Evolutionary conservation across 2,888 invertebrate genomes (phyloP), one percentile per base, ranked within the genome.

Genomic region (Anorthoa munda): DNA sequence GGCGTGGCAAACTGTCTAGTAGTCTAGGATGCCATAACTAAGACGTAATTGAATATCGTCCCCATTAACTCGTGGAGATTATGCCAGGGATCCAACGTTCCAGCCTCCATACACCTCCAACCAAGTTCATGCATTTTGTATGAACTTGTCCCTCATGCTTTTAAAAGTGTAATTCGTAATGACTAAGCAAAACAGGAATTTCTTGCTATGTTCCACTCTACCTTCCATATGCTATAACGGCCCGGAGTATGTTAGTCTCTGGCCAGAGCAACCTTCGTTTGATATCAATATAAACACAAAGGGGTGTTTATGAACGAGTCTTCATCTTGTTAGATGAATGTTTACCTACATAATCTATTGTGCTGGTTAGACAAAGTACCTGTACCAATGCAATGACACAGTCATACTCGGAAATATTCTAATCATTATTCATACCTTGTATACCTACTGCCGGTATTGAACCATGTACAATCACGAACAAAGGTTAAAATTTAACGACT

Each of bases 341-440:
- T 75, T 60, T 53, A 53, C 51, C 15, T 46, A 39, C 13, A 11
- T 78, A 18, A 26, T 71, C 53, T 55, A 55, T 72, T 75, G 75
- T 72, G 15, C 18, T 55, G 18, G 15, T 17, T n/a, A 71, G 18
- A 77, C 78, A 26, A 78, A 60, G 59, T 39, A 70, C 18, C 3
- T 60, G 26, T 21, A 21, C 13, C 46, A 53, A n/a, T 18, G 31
- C n/a, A 45, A 31, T 21, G 7, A 18, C 1, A 48, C 18, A 71
- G 48, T 71, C 75, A 60, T 70, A 59, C 17, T 26, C 3, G 18
- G 56, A 45, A 74, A 48, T 70, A 53, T 75, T 12, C 21, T 13
- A 50, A 56, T 21, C 13, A 18, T 60, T 71, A 71, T 60, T 78
- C 59, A 78, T 71, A 45, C 21, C 21, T 60, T 71, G 17, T 13